A percentile compares a stretch with the other conserved stretches of the same genome.
Conservation (phyloP, 2,797 vertebrate species). For the Capromys pilorides region DNA sequence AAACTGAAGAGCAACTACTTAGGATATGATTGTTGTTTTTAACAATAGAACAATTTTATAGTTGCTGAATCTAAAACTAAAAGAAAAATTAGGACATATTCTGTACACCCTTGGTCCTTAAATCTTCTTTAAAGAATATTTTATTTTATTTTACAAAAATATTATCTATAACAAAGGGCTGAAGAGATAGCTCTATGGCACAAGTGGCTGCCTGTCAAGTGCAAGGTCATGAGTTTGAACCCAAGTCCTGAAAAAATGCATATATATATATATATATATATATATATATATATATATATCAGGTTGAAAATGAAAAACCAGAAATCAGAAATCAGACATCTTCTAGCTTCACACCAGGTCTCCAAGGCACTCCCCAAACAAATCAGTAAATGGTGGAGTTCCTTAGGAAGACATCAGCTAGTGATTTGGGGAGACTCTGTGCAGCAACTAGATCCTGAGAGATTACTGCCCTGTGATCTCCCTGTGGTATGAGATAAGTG, state of each 20-base stretch:
- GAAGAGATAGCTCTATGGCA: too few relatives aligned
- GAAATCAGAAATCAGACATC: not conserved
- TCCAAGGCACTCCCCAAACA: constrained; percentile 43
- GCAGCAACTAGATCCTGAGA: constrained; percentile 48
- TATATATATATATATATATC: too few relatives aligned
- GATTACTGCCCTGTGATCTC: constrained; percentile 12
- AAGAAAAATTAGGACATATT: not conserved
- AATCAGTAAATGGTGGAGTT: constrained; percentile 15
- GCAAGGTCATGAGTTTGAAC: too few relatives aligned
- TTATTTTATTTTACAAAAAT: constrained; percentile 20
- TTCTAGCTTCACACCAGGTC: constrained; percentile 18
- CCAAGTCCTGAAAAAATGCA: too few relatives aligned
- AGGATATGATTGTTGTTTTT: not conserved
- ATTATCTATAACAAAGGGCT: not conserved
- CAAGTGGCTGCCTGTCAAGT: too few relatives aligned
- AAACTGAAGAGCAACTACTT: not conserved
- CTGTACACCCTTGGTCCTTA: not conserved
- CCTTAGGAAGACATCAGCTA: constrained; percentile 60
- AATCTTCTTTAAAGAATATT: not conserved
- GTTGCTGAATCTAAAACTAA: constrained; percentile 41
- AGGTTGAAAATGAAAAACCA: not conserved
- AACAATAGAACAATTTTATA: not conserved
- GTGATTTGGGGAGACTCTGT: constrained; percentile 52
- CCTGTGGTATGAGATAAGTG: constrained; percentile 65
- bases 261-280: too few relatives aligned